A percentile compares a stretch with the other conserved stretches of the same genome.
Conservation (phyloP, 2,113 vertebrate genomes). For the Orthochromis indermauri region DNA sequence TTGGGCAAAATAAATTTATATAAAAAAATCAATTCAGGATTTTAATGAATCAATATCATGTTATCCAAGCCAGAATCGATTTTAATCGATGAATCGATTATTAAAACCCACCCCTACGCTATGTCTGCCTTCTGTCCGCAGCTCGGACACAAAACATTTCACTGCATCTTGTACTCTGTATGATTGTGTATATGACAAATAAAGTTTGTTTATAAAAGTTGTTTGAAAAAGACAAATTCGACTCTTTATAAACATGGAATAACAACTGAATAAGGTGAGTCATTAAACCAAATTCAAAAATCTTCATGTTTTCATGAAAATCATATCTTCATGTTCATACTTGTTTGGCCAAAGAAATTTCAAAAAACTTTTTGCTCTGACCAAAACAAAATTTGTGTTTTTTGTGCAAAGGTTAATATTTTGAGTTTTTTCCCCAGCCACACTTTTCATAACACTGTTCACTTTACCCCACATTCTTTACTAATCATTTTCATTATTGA, state of each 20-base stretch:
- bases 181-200: accelerated
- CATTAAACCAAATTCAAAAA: background rate
- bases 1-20: no score
- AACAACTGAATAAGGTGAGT: background rate
- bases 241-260: background rate
- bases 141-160: accelerated
- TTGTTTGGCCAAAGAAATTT: background rate
- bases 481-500: background rate
- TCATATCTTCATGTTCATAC: accelerated
- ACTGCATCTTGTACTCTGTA: accelerated
- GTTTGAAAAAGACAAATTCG: background rate
- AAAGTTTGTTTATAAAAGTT: background rate
- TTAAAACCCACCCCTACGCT: background rate
- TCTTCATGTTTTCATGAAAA: accelerated
- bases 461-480: background rate
- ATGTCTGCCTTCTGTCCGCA: accelerated
- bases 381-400: background rate
- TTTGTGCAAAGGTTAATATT: background rate
- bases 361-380: background rate
- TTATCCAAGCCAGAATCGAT: background rate
- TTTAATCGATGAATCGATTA: no score
- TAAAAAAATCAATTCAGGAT: no score
- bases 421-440: background rate
- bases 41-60: no score
- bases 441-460: background rate